Evolutionary conservation across 1,140 invertebrate species (phyloP).

Genomic region (Drosophila serrata): DNA sequence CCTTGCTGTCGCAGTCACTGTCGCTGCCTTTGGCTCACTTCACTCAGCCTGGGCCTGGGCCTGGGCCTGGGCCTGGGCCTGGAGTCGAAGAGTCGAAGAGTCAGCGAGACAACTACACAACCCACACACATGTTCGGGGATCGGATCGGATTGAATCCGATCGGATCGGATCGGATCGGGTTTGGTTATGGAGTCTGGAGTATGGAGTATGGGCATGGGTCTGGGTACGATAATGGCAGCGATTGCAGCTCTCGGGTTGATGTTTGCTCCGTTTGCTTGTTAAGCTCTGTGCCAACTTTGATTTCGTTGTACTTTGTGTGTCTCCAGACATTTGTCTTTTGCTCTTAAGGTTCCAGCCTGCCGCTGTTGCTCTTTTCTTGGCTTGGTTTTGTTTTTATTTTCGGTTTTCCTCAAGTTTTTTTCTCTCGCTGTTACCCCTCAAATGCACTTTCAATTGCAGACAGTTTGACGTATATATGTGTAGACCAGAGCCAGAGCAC

Average conservation of each 20-base stretch:
- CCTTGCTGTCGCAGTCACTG: conserved; percentile 48
- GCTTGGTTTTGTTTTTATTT: conserved; percentile 15
- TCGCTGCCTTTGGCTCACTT: conserved; percentile 56
- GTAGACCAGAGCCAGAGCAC: conserved; percentile 58
- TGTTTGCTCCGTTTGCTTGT: conserved; percentile 65
- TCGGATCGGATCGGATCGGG: conserved; percentile 41
- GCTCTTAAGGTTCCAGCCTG: conserved; percentile 46
- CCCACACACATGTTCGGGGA: conserved; percentile 73
- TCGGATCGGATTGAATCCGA: conserved; percentile 48
- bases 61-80: conserved; percentile 3
- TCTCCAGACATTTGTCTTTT: conserved; percentile 75
- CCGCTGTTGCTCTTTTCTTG: conserved; percentile 20
- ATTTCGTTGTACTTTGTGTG: conserved; percentile 66
- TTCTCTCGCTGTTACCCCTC: conserved; percentile 65
- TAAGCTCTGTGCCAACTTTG: conserved; percentile 78
- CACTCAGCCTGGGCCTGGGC: conserved; percentile 44
- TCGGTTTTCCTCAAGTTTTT: conserved; percentile 29
- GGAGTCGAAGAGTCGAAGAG: conserved; percentile 42
- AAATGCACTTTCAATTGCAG: conserved; percentile 83
- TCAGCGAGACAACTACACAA: conserved; percentile 60
- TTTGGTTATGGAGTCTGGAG: conserved; percentile 39
- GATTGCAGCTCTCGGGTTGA: conserved; percentile 61
- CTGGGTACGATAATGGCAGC: conserved; percentile 73
- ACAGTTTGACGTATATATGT: conserved; percentile 81
- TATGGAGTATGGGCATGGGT: conserved; percentile 47